These are phyloP conservation scores for Drosophila colorata DNA, from an alignment of 2,888 invertebrate species.

Conservation along the genomic window DNA sequence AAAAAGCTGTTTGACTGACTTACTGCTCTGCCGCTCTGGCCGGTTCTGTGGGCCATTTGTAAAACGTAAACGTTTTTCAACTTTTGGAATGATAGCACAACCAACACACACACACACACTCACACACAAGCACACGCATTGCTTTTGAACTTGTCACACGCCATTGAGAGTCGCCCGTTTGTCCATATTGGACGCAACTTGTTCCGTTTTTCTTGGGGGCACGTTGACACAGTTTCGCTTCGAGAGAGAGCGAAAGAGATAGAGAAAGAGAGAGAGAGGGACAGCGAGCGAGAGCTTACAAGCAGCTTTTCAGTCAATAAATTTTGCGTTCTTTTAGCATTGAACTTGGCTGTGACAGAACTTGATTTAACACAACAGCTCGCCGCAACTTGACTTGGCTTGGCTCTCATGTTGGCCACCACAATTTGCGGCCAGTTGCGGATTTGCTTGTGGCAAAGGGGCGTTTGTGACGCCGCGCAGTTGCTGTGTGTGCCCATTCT, in stretches of 20 bases:
- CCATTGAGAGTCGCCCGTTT: constrained; percentile 62
- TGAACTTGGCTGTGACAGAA: constrained; percentile 45
- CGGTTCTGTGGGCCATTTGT: constrained; percentile 70
- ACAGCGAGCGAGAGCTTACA: neutral
- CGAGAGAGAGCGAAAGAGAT: constrained; percentile 1
- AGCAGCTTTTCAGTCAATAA: constrained; percentile 66
- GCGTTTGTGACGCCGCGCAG: constrained; percentile 15
- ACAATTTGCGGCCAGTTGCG: constrained; percentile 51
- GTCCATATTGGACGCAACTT: constrained; percentile 71
- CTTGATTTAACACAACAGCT: constrained; percentile 17
- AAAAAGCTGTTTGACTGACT: constrained; percentile 63
- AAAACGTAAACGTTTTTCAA: constrained; percentile 44
- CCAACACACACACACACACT: constrained; percentile 34
- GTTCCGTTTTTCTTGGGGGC: constrained; percentile 68
- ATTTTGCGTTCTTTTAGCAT: constrained; percentile 44
- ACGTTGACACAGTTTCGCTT: constrained; percentile 73
- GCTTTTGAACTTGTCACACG: constrained; percentile 75
- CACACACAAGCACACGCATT: constrained; percentile 12
- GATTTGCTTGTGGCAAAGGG: constrained; percentile 51
- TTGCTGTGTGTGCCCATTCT: constrained; percentile 42
- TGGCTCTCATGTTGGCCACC: constrained; percentile 32
- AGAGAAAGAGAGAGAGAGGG: neutral
- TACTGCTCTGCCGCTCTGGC: constrained; percentile 46
- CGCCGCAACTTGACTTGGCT: constrained; percentile 5
- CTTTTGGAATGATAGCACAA: constrained; percentile 42